Evolutionary conservation across 1,140 invertebrate species (phyloP).

Genomic region (Psix sp.): DNA sequence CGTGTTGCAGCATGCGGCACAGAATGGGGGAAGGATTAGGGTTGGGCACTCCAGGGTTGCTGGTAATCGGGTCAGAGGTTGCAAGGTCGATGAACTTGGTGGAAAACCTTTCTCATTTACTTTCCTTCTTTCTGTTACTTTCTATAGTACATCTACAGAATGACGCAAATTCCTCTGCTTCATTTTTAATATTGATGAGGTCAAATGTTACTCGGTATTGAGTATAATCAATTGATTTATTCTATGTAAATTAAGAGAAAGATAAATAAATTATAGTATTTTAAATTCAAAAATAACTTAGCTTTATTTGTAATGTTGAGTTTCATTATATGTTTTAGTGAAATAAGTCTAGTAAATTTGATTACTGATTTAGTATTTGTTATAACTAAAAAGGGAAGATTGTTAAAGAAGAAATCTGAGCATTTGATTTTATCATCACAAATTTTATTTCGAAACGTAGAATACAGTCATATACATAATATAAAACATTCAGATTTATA

Average conservation of each 20-base stretch:
- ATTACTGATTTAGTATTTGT: too few relatives aligned
- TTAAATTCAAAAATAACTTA: too few relatives aligned
- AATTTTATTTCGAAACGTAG: constrained; percentile 74
- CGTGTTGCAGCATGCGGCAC: constrained; percentile 33
- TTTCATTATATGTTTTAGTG: too few relatives aligned
- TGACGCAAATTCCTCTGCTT: constrained; percentile 19
- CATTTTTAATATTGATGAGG: too few relatives aligned
- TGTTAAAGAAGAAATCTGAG: neutral
- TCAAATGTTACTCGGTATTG: too few relatives aligned
- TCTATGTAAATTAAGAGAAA: too few relatives aligned
- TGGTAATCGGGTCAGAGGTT: constrained; percentile 67
- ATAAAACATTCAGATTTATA: constrained; percentile 68
- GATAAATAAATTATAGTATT: too few relatives aligned
- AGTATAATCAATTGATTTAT: too few relatives aligned
- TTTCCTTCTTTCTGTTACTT: constrained; percentile 28
- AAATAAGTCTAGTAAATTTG: too few relatives aligned
- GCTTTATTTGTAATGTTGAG: too few relatives aligned
- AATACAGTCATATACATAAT: constrained; percentile 70
- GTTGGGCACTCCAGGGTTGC: constrained; percentile 41
- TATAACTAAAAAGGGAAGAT: neutral
- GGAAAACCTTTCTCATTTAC: constrained; percentile 16
- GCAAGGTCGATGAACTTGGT: constrained; percentile 53
- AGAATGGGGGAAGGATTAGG: constrained; percentile 37
- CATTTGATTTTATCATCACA: constrained; percentile 64
- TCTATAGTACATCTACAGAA: constrained; percentile 18